These are phyloP conservation scores for Struthidea cinerea DNA, from an alignment of 2,113 vertebrate species.

Conservation along the genomic window DNA sequence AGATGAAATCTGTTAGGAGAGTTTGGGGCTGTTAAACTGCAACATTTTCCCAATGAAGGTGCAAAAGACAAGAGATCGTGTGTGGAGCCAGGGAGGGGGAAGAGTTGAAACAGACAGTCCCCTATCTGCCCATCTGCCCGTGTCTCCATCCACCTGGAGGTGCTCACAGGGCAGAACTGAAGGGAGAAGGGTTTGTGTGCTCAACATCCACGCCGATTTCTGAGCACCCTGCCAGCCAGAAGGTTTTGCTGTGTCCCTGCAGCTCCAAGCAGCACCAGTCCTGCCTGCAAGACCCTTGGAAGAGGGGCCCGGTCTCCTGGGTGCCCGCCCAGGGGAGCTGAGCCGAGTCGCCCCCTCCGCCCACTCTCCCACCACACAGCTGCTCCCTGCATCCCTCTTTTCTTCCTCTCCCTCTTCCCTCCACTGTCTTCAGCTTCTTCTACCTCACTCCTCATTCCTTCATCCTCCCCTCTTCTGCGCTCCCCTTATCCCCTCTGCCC, in stretches of 20 bases:
- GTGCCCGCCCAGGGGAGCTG: neutral
- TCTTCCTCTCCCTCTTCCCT: neutral
- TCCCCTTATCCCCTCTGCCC: slow-evolving; percentile 20
- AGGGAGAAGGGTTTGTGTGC: neutral
- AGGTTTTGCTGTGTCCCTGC: neutral
- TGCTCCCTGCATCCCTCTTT: neutral
- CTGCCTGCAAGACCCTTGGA: neutral
- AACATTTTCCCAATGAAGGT: neutral
- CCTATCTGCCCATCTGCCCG: neutral
- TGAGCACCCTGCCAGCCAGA: neutral
- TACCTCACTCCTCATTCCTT: neutral
- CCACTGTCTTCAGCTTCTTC: neutral
- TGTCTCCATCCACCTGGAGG: neutral
- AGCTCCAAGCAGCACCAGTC: neutral
- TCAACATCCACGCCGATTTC: neutral
- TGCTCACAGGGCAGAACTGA: neutral
- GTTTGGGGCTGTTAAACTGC: neutral
- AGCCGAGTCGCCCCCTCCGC: neutral
- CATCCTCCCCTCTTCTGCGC: neutral
- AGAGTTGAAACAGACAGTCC: neutral
- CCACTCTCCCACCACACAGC: neutral
- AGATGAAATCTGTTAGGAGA: neutral
- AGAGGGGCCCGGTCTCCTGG: neutral
- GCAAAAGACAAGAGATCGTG: neutral
- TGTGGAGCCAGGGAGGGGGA: neutral